These are phyloP conservation scores for Nicator chloris DNA, from an alignment of 2,113 vertebrate species.

Conservation along the genomic window DNA sequence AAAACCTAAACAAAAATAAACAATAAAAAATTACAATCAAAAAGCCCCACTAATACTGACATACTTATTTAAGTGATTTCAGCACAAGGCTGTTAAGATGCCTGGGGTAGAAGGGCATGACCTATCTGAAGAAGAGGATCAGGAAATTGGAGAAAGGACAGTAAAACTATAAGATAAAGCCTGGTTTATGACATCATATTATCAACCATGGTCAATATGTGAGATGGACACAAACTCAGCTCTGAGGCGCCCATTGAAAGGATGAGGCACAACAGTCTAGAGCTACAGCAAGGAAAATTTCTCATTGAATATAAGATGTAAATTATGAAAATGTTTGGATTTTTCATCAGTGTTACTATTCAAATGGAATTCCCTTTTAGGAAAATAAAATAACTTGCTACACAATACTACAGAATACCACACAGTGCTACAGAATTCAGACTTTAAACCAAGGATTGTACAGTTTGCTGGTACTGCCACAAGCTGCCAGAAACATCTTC, in stretches of 20 bases:
- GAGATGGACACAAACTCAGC: background rate
- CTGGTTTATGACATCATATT: background rate
- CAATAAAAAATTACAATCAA: background rate
- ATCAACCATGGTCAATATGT: background rate
- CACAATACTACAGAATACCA: background rate
- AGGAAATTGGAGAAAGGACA: background rate
- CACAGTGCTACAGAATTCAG: background rate
- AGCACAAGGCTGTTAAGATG: background rate
- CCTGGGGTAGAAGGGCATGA: background rate
- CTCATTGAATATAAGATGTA: background rate
- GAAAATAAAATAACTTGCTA: background rate
- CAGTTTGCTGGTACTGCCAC: background rate
- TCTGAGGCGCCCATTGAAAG: background rate
- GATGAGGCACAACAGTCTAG: background rate
- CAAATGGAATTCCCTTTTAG: background rate
- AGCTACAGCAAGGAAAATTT: background rate
- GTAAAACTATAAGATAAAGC: background rate
- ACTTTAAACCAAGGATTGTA: background rate
- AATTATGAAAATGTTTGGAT: background rate
- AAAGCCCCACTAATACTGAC: background rate
- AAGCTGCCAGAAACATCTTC: background rate
- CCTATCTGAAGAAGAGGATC: background rate
- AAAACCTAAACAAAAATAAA: background rate
- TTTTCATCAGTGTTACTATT: background rate
- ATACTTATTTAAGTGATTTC: background rate